These are phyloP conservation scores for Cydia fagiglandana DNA, from an alignment of 1,140 invertebrate species.

Conservation along the genomic window DNA sequence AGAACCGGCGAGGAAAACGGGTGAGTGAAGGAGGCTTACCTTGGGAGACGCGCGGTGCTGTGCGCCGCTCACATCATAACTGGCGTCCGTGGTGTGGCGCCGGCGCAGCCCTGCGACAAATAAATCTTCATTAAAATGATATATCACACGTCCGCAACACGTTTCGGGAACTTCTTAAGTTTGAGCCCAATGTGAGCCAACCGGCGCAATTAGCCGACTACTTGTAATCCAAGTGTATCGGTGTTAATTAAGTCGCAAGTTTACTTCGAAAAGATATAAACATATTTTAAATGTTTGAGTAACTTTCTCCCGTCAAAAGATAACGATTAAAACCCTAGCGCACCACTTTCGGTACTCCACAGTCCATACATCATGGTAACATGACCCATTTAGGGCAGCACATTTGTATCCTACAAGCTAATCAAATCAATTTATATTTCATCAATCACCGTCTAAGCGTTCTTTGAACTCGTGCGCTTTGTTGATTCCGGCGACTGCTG, in stretches of 20 bases:
- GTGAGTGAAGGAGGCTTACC: constrained; percentile 56
- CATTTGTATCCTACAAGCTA: constrained; percentile 28
- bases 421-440: constrained; percentile 32
- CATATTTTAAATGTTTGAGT: constrained; percentile 5
- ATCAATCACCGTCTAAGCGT: constrained; percentile 31
- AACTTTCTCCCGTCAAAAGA: constrained; percentile 27
- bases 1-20: constrained; percentile 23
- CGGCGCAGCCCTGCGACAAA: constrained; percentile 60
- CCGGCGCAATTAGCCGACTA: constrained; percentile 18
- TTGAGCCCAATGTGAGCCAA: not conserved
- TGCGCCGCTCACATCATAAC: constrained; percentile 76
- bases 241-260: constrained; percentile 13
- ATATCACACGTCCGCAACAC: constrained; percentile 4
- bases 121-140: constrained; percentile 46
- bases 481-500: constrained; percentile 24
- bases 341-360: constrained; percentile 16
- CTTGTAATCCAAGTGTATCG: constrained; percentile 9
- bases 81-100: constrained; percentile 52
- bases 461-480: constrained; percentile 30
- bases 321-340: constrained; percentile 15
- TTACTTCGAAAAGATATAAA: constrained; percentile 6
- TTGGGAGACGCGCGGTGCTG: constrained; percentile 68
- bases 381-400: constrained; percentile 23
- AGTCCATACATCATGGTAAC: constrained; percentile 25
- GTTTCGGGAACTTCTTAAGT: constrained; percentile 11